Base-by-base conservation (phyloP, 1,140 invertebrate species). In the Megathymus violae region DNA sequence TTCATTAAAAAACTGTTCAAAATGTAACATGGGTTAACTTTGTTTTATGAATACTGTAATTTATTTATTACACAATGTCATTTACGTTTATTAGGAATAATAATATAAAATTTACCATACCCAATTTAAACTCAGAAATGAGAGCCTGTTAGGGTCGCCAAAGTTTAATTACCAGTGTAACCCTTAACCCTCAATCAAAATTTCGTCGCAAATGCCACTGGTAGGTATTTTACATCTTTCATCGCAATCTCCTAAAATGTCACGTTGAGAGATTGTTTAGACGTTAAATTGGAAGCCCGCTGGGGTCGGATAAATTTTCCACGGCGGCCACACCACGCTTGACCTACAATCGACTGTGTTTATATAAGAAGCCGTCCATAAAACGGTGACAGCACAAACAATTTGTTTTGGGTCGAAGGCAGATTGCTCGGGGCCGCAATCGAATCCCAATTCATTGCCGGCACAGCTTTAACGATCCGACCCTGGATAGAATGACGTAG, bases 271-370 rank as follows among this genome's bases (percentile, higher is more conserved):
- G 46, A 17, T 36, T 43, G 43, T 69, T 64, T 66, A 44, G 34
- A 52, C 51, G 43, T 36, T 61, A 46, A 41, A 50, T 58, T 13
- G 62, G 27, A 61, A 61, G 31, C 36, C 58, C 41, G 19, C 52
- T 58, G 51, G 25, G 46, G 17, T 59, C 14, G 22, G 6, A 40
- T 27, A 72, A 58, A 64, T 72, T 74, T 81, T 79, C 75, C 79
- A 62, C 61, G n/a, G 46, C 47, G 69, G 51, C 59, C 50, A 10
- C 47, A 60, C 50, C 63, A 68, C 62, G 60, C 40, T 64, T 73
- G 77, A 82, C 79, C 79, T 76, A 78, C 62, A 76, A 78, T 68
- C 64, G 67, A 64, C 62, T 65, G 56, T 77, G 76, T 75, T 74
- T 79, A 70, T 65, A 46, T 36, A 59, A 67, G 69, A 70, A 71